phyloP scores from a whole-genome alignment of 2,113 vertebrate species.

The Anoura caudifer region DNA sequence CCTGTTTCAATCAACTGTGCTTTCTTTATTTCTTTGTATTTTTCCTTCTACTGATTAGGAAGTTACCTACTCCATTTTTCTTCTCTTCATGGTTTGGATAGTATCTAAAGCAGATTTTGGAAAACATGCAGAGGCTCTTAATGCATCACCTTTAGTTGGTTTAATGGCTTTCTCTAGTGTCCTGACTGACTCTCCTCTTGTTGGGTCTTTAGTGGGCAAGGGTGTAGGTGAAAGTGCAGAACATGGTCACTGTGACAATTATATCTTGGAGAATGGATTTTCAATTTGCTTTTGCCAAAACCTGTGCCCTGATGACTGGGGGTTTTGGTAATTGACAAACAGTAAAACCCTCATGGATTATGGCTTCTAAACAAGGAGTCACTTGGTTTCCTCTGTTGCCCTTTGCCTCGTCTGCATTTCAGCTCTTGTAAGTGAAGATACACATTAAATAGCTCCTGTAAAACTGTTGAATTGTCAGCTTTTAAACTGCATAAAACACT shows the following conservation, averaged over 20 bases:
- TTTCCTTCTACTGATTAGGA: neutral
- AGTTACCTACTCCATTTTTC: slow-evolving; percentile 23
- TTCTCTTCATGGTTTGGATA: slow-evolving; percentile 19
- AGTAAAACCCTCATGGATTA: neutral
- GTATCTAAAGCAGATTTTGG: slow-evolving; percentile 42
- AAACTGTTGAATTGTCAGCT: slow-evolving; percentile 77
- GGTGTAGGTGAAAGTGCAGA: neutral
- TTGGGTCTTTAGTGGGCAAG: neutral
- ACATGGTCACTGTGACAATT: neutral
- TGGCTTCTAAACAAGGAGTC: slow-evolving; percentile 10
- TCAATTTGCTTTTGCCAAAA: slow-evolving; percentile 10
- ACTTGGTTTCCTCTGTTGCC: slow-evolving; percentile 44
- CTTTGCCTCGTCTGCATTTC: slow-evolving; percentile 66
- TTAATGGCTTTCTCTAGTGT: slow-evolving; percentile 14
- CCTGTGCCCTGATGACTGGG: neutral
- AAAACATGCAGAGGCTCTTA: neutral
- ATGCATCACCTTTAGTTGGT: neutral
- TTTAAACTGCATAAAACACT: slow-evolving; percentile 71
- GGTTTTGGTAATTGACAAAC: neutral
- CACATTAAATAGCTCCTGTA: slow-evolving; percentile 78
- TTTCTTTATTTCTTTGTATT: slow-evolving; percentile 6
- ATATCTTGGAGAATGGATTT: neutral
- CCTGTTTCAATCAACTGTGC: neutral
- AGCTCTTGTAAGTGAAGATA: slow-evolving; percentile 75
- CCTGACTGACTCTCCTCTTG: neutral